Conservation (phyloP, 2,888 invertebrate genomes). For the Torymus aiolomorphi region DNA sequence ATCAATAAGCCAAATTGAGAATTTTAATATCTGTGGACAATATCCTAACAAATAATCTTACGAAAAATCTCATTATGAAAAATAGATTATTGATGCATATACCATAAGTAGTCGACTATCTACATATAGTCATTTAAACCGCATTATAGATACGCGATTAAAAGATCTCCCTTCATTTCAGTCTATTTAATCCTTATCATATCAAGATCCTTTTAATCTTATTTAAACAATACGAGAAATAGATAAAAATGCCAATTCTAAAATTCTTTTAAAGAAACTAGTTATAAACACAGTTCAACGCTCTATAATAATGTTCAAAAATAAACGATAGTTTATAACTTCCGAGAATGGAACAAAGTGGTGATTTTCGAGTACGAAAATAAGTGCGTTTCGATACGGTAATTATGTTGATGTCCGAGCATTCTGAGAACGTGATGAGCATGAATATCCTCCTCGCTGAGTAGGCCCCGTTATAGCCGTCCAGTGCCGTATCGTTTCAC, state of each 20-base stretch:
- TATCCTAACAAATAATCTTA: too few relatives aligned
- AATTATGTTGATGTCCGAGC: constrained; percentile 48
- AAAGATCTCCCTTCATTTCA: neutral
- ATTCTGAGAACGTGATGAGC: constrained; percentile 51
- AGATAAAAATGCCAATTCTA: too few relatives aligned
- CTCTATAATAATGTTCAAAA: too few relatives aligned
- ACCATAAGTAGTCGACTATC: too few relatives aligned
- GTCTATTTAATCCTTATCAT: neutral
- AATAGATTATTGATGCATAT: too few relatives aligned
- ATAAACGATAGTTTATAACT: too few relatives aligned
- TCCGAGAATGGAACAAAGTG: neutral
- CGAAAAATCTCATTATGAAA: too few relatives aligned
- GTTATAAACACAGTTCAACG: too few relatives aligned
- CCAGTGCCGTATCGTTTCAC: constrained; percentile 28
- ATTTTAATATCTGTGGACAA: too few relatives aligned
- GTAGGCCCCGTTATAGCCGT: constrained; percentile 34
- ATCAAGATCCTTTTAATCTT: constrained; percentile 18
- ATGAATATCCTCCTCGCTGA: constrained; percentile 43
- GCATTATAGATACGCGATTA: neutral
- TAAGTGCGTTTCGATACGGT: constrained; percentile 32
- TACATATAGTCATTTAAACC: too few relatives aligned
- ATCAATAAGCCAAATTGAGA: too few relatives aligned
- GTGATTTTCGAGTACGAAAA: constrained; percentile 14
- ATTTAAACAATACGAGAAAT: neutral
- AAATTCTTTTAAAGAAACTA: too few relatives aligned